Evolutionary conservation across 2,888 invertebrate species (phyloP), one percentile per base, ranked within the genome.

Genomic region (Phalangium opilio): DNA sequence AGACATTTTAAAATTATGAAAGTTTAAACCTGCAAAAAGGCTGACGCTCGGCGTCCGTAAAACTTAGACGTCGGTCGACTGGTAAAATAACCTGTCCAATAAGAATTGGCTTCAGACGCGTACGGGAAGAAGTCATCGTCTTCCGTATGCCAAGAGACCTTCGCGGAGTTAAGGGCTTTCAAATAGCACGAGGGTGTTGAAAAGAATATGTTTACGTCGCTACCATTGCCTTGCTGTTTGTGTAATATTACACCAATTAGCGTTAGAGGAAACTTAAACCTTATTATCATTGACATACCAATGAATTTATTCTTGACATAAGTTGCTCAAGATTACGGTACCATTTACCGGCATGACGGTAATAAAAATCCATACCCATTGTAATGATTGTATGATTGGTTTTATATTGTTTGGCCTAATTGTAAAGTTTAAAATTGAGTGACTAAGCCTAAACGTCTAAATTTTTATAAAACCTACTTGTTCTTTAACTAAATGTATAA

Each of bases 311-410:
- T 73, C 76, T 83, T 78, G 75, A 74, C 60, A 93, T 87, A 41
- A 91, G 69, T 64, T 79, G 83, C 65, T 91, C 89, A 65, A 90
- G 66, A 64, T 87, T 89, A 53, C 72, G 75, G 67, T 76, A 91
- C 76, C 83, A 84, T 64, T 77, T 74, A 51, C 74, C 69, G 0
- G 90, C 87, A 59, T 83, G 77, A 61, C 80, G 80, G 63, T 83
- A 91, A 8, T 81, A 81, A 62, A 91, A 91, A 67, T 91, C 91
- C 34, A 81, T 81, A 0, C 91, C 91, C 89, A 90, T 90, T 0
- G 89, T 84, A 47, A 90, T 70, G 59, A 73, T 63, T 0, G 86
- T 70, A 62, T 90, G 81, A 58, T 80, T 76, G 1, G 81, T 78
- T 34, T 71, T 67, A 63, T 78, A 83, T 44, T 64, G 62, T 12